Evolutionary conservation across 1,140 invertebrate species (phyloP), one percentile per base, ranked within the genome.

Genomic region (Bombus superbus): DNA sequence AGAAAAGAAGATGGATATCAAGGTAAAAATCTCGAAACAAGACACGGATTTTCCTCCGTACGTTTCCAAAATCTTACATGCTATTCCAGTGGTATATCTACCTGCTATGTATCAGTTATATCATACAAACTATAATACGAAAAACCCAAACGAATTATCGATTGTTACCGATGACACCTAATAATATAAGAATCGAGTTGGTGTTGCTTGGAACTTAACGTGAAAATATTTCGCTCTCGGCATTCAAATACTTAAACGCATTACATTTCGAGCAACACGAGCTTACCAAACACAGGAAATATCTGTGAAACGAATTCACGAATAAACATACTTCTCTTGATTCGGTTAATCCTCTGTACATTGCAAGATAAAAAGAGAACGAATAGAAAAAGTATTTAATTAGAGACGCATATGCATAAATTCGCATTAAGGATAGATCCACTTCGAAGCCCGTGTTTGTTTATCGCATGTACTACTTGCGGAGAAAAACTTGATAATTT

Each of bases 51-150:
- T 86, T 77, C 62, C 47, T 66, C 73, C 38, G 38, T 64, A 38
- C 71, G 57, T 53, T 89, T 75, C 38, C 75, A 62, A 57, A 62
- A 44, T 83, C 78, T 69, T 75, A 15, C 74, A 79, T 53, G 44
- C 6, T 74, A 68, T 64, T 81, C 13, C 66, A 79, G n/a, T 88
- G 64, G 87, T 83, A 74, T 74, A 53, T 83, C 38, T 32, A 80
- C 22, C 15, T 64, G 15, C 53, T 57, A 28, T 88, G 25, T 85
- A 81, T 73, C 22, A 68, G 66, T 81, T 59, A 53, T 47, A 53
- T 66, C 59, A 40, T 35, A 59, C 40, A 6, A 85, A 57, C 10
- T 75, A n/a, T 62, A 40, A 40, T 77, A 75, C n/a, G 25, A 18
- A 22, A 76, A 44, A 62, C 38, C n/a, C 25, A 47, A 76, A 42